A percentile compares a stretch with the other conserved stretches of the same genome.
Evolutionary conservation across 2,888 invertebrate species (phyloP).

Genomic region (Drosophila tanythrix): DNA sequence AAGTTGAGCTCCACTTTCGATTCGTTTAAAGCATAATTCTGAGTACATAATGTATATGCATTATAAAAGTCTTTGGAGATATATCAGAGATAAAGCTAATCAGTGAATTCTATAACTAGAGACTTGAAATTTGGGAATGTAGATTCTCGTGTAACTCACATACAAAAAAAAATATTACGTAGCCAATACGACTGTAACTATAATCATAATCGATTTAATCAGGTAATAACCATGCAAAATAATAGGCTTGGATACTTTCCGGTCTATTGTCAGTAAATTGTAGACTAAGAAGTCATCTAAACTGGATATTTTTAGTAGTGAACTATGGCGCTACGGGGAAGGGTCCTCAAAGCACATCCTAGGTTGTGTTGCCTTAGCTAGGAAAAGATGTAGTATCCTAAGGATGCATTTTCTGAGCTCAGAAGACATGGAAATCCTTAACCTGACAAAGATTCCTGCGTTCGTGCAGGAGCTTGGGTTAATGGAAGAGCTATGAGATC

Average conservation of each 20-base stretch:
- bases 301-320: not conserved
- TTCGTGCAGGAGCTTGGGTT: not conserved
- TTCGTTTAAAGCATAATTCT: not conserved
- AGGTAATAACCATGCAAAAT: not conserved
- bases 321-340: not conserved
- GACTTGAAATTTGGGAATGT: not conserved
- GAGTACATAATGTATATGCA: not conserved
- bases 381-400: not conserved
- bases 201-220: not conserved
- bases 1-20: constrained; percentile 62
- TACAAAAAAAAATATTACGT: not conserved
- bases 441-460: not conserved
- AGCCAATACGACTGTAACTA: not conserved
- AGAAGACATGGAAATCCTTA: not conserved
- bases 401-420: not conserved
- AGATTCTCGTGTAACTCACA: not conserved
- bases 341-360: not conserved
- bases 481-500: not conserved
- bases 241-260: not conserved
- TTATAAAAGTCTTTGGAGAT: not conserved
- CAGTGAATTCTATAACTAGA: not conserved
- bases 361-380: not conserved
- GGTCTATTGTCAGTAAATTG: not conserved
- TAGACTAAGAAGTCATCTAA: not conserved
- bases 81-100: not conserved